Base-by-base conservation (phyloP, 2,797 vertebrate genomes). In the Gallinago nigripennis region DNA sequence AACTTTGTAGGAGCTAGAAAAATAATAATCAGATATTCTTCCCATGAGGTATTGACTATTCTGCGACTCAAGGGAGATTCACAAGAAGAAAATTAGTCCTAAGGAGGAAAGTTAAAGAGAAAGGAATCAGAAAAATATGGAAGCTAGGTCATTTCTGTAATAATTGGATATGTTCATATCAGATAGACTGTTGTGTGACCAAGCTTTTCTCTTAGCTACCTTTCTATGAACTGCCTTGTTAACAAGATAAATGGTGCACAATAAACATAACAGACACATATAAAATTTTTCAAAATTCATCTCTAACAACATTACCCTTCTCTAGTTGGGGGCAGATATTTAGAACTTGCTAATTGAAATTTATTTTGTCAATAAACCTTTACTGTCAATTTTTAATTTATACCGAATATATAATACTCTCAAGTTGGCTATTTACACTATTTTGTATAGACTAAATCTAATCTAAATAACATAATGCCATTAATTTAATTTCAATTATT, bases 401-500 rank as follows among this genome's bases (percentile, higher is more conserved):
- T 13, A 2, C n/a, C 41, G 37, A 81, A 87, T 53, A 83, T 39
- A 5, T 61, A 85, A 75, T 63, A 51, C 20, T 53, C 30, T 75
- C 12, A 93, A 58, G 30, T 51, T 94, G 65, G 31, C 39, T 39
- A 39, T 14, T 39, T 39, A 39, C 39, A 39, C 39, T 92, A 82
- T 65, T 92, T 89, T 13, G 46, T 85, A 37, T 10, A 63, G 51
- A 75, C 7, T 39, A 60, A 90, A 91, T 73, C 43, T 86, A 79
- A 73, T 76, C 18, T 70, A 84, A 94, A 83, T 72, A 2, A 37
- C 70, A 90, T 23, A 35, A 90, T 82, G 13, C 3, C 86, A 25
- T 86, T 72, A 0, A 12, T 90, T 96, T 94, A 60, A 84, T 91
- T 94, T 83, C n/a, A 88, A 48, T 86, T 83, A 75, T 92, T 93